Conservation (phyloP, 2,113 vertebrate species). For the Marmota flaviventris region DNA sequence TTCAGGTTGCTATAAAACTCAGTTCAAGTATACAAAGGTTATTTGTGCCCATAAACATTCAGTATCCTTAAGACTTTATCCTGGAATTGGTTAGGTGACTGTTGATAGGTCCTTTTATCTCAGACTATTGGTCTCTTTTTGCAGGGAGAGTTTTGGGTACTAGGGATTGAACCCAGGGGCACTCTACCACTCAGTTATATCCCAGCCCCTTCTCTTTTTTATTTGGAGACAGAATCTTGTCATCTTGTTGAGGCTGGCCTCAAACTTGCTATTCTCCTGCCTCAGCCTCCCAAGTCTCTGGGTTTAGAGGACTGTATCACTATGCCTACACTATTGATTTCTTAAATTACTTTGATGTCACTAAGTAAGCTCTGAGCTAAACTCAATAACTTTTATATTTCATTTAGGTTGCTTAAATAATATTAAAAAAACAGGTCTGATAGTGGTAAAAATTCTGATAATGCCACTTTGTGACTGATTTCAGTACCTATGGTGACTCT, state of each 20-base stretch:
- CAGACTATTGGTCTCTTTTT: neutral
- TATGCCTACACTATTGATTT: neutral
- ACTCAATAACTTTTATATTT: slow-evolving; percentile 44
- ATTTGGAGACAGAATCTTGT: no score
- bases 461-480: neutral
- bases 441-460: slow-evolving; percentile 21
- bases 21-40: neutral
- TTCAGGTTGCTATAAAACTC: slow-evolving; percentile 49
- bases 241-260: no score
- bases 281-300: no score
- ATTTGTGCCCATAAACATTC: slow-evolving; percentile 24
- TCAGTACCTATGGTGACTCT: neutral
- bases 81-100: slow-evolving; percentile 21
- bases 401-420: slow-evolving; percentile 40
- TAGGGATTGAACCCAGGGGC: no score
- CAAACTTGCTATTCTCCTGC: no score
- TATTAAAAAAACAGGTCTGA: neutral
- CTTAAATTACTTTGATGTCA: neutral
- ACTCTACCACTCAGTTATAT: no score
- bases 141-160: no score
- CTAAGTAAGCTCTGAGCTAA: neutral
- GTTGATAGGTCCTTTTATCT: neutral
- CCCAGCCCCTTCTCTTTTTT: no score
- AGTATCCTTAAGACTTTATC: neutral
- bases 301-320: no score